phyloP scores from a whole-genome alignment of 2,797 vertebrate species.

The Intellagama lesueurii region DNA sequence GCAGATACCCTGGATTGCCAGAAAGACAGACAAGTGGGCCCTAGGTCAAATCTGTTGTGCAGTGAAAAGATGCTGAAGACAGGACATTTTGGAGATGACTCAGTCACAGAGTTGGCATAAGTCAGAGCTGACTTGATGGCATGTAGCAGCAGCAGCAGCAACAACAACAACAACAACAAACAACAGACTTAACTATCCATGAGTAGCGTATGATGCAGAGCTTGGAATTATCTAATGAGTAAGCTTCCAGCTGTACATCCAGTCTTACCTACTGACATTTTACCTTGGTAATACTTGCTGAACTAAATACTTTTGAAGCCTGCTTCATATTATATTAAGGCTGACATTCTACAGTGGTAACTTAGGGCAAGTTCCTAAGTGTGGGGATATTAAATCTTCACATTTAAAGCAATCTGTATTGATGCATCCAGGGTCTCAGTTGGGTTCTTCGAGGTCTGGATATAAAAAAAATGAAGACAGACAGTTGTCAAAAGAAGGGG shows the following conservation, averaged over 20 bases:
- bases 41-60: no score
- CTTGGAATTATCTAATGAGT: neutral
- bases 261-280: neutral
- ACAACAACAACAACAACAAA: no score
- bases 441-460: neutral
- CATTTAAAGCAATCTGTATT: neutral
- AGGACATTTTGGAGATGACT: no score
- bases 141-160: no score
- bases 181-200: no score
- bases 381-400: neutral
- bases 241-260: neutral
- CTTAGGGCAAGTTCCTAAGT: neutral
- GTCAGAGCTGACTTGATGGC: no score
- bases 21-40: no score
- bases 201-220: neutral
- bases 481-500: neutral
- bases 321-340: constrained; percentile 1
- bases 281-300: neutral
- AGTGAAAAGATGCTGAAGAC: no score
- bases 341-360: neutral
- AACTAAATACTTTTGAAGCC: neutral
- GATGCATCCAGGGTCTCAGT: neutral
- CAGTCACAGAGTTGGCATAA: no score
- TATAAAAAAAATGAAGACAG: constrained; percentile 7
- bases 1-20: no score